Evolutionary conservation across 2,113 vertebrate genomes (phyloP).

Genomic region (Gallinago media): DNA sequence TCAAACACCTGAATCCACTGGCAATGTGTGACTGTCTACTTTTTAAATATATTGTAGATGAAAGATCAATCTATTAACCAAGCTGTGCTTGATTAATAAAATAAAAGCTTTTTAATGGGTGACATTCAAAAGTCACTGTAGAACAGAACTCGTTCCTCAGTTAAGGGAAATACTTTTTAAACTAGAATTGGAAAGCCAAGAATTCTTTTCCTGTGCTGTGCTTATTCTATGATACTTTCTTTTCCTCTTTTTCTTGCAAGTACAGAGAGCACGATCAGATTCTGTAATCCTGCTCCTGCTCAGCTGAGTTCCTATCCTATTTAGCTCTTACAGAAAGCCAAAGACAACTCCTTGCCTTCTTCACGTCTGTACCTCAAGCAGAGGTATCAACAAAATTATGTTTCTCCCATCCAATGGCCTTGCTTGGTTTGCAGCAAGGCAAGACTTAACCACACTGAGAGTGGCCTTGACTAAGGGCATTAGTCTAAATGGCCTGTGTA

Average conservation of each 20-base stretch:
- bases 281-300: neutral
- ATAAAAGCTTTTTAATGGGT: neutral
- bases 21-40: neutral
- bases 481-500: neutral
- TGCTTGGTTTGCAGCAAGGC: neutral
- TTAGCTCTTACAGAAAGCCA: neutral
- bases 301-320: neutral
- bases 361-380: neutral
- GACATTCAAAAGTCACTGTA: neutral
- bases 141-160: neutral
- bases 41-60: neutral
- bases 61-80: neutral
- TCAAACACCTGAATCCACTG: neutral
- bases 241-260: neutral
- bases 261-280: neutral
- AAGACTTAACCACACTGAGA: neutral
- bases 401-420: neutral
- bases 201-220: neutral
- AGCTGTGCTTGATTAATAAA: neutral
- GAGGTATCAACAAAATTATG: neutral
- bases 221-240: neutral
- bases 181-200: neutral
- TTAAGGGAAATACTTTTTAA: neutral
- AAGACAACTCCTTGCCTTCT: neutral
- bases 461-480: neutral